A percentile compares a stretch with the other conserved stretches of the same genome.
Evolutionary conservation across 1,140 invertebrate genomes (phyloP).

Genomic region (Centruroides sculpturatus): DNA sequence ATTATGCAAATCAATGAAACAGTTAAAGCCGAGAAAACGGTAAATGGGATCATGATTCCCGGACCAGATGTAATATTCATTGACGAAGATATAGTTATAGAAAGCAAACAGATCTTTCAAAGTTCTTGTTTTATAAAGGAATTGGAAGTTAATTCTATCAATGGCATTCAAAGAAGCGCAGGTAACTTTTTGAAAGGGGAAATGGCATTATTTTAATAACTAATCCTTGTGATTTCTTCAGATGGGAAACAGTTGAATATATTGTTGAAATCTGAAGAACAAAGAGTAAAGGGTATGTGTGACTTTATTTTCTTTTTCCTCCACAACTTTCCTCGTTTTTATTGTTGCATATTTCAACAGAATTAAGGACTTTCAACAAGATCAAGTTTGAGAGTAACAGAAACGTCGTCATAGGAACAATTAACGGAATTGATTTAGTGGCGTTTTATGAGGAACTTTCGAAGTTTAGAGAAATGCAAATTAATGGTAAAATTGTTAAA

Average conservation of each 20-base stretch:
- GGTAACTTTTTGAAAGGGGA: no score
- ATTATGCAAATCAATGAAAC: not conserved
- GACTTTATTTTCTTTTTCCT: not conserved
- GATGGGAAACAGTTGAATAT: conserved; percentile 2
- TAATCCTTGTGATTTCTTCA: not conserved
- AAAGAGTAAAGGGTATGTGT: conserved; percentile 7
- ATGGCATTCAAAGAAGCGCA: not conserved
- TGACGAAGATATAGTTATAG: not conserved
- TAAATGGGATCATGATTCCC: conserved; percentile 13
- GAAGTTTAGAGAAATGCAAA: no score
- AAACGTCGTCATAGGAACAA: no score
- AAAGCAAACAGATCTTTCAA: not conserved
- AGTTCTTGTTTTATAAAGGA: not conserved
- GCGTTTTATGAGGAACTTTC: no score
- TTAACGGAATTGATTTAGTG: no score
- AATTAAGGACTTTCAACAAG: no score
- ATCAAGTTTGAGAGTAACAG: no score
- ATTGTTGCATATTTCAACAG: not conserved
- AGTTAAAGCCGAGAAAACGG: not conserved
- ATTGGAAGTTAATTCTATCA: not conserved
- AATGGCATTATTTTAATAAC: no score
- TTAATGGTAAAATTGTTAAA: no score
- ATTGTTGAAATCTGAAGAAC: conserved; percentile 9
- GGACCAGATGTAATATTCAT: conserved; percentile 3
- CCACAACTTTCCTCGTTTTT: not conserved